Evolutionary conservation across 2,113 vertebrate species (phyloP), one percentile per base, ranked within the genome.

Genomic region (Dissostichus mawsoni): DNA sequence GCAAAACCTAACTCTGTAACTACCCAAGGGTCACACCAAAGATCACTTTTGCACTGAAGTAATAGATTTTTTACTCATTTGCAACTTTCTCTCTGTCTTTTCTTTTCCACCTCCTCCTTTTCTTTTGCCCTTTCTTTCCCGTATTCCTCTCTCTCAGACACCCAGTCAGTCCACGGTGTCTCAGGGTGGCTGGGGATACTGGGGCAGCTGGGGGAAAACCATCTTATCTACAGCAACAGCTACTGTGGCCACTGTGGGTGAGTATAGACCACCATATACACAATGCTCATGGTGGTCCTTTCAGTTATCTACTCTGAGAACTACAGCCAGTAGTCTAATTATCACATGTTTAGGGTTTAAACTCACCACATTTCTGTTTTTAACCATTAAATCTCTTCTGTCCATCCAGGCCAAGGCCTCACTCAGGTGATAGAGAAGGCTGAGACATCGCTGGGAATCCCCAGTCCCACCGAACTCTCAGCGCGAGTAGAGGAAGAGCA

Each of bases 141-240:
- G 8, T 0, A 33, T 7, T 57, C 1, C 14, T 18, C 17, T 59
- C 69, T 57, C 47, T 17, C 67, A 94, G 94, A 47, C 72, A 1
- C 23, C 90, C 8, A 68, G 50, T 80, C 87, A 95, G 84, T 87
- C 90, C 12, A 80, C 95, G 25, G 94, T 92, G 45, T 77, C 95
- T 64, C 96, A 96, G 74, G 95, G 94, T 5, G 96, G 96, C 44
- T 99, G 98, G 98, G 97, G 97, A 0, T 97, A 96, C 80, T 99
- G 98, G 98, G 98, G 98, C 50, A 99, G 92, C 90, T 99, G 98
- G 98, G 97, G 98, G 14, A 98, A 98, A 90, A 97, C 97, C 58
- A 90, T 99, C 52, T 84, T 99, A 25, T 97, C 97, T 66, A 97
- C 97, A 47, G 98, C 98, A 1, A 96, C 97, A 55, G 97, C 97